phyloP scores from a whole-genome alignment of 2,113 vertebrate genomes.

The Oxyura jamaicensis region DNA sequence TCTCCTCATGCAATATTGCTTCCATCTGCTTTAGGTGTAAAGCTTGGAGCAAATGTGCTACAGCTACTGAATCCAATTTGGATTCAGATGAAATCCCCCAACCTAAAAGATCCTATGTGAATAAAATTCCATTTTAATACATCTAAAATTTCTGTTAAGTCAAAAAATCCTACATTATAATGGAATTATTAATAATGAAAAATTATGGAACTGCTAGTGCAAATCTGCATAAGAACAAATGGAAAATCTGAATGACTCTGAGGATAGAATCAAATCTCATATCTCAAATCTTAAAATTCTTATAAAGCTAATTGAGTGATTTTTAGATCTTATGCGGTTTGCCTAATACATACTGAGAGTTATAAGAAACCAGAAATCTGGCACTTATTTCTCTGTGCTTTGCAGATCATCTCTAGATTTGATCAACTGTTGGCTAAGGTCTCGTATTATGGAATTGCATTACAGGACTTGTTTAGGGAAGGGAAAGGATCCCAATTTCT shows the following conservation, averaged over 20 bases:
- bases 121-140: neutral
- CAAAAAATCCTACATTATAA: neutral
- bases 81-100: neutral
- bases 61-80: conserved; percentile 35
- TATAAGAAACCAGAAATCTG: neutral
- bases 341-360: neutral
- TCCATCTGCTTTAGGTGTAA: conserved; percentile 73
- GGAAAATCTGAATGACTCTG: neutral
- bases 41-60: conserved; percentile 49
- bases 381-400: neutral
- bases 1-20: conserved; percentile 54
- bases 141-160: neutral
- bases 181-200: neutral
- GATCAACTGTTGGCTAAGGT: neutral
- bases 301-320: neutral
- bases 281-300: neutral
- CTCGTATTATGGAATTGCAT: neutral
- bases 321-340: neutral
- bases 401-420: neutral
- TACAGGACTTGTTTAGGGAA: neutral
- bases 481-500: neutral
- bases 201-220: neutral
- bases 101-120: neutral
- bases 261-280: neutral
- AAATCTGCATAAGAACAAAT: neutral